Base-by-base conservation (phyloP, 1,140 invertebrate genomes). In the Tetramorium simillimum region DNA sequence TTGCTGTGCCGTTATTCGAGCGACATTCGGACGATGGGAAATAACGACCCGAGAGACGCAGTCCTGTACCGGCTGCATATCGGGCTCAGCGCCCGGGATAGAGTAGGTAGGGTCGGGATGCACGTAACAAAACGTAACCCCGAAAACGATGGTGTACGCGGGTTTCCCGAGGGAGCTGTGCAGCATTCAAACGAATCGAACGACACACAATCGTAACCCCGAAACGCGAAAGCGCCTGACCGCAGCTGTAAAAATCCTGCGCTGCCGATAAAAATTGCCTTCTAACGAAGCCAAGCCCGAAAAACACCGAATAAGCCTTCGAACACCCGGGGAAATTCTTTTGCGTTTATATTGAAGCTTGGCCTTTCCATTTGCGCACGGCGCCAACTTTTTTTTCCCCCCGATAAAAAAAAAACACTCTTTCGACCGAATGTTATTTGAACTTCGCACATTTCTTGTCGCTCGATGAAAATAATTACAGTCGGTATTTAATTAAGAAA, bases 221-320 rank as follows among this genome's bases (percentile, higher is more conserved):
- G 70, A 65, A 40, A 75, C 70, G 72, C 21, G 80, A 84, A 84
- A 84, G 80, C 80, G 80, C 88, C 40, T 88, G 85, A 60, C 70
- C 76, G 63, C 88, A 69, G 76, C 77, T 88, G 86, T 91, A 91
- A 91, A 91, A 91, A 90, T 90, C 78, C 89, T 58, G 73, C 53
- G 89, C 86, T 88, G 77, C 86, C 89, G 77, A 88, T 86, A 91
- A 91, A 91, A 91, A 91, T 91, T 90, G 89, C 62, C 82, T 88
- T 90, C 89, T 90, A 91, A 91, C 89, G 89, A 84, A 70, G 70
- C 86, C 58, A 72, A 85, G 46, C 80, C 63, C 58, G 62, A 88
- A 90, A 90, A 90, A 90, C 86, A 82, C n/a, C 88, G 88, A 87
- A 85, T 63, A 53, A 70, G 70, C 62, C 53, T 14, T 82, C 75